phyloP scores from a whole-genome alignment of 2,113 vertebrate genomes.

The Microtus montanus region DNA sequence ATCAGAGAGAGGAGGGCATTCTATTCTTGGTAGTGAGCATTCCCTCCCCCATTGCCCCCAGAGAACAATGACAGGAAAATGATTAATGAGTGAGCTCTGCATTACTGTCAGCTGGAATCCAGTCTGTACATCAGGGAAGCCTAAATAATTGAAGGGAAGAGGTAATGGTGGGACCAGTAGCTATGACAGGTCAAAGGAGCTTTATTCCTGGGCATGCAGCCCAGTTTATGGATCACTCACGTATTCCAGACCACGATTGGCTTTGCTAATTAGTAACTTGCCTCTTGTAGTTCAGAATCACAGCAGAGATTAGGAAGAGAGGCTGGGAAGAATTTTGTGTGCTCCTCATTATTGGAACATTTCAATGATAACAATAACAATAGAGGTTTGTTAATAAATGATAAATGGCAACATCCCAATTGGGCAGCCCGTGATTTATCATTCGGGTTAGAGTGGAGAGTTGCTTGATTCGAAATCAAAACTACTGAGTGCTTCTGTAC shows the following conservation, averaged over 20 bases:
- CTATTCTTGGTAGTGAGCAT: conserved; percentile 71
- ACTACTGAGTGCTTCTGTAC: not conserved
- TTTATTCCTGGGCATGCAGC: conserved; percentile 73
- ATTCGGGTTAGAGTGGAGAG: not conserved
- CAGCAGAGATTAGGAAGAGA: not conserved
- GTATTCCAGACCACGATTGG: conserved; percentile 45
- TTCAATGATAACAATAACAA: not conserved
- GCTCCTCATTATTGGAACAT: conserved; percentile 10
- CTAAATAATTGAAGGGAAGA: conserved; percentile 84
- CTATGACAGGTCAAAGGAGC: conserved; percentile 74
- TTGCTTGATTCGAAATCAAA: not conserved
- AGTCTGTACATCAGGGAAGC: conserved; percentile 68
- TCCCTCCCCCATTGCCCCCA: conserved; percentile 30
- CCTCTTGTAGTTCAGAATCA: not conserved
- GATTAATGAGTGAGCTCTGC: conserved; percentile 80
- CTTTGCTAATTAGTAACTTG: conserved; percentile 67
- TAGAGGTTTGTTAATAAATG: conserved; percentile 35
- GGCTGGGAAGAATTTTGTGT: not conserved
- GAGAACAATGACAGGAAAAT: conserved; percentile 79
- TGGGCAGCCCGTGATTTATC: conserved; percentile 5
- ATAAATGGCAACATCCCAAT: conserved; percentile 36
- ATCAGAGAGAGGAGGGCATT: conserved; percentile 18
- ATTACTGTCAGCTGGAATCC: conserved; percentile 80
- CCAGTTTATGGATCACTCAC: conserved; percentile 67
- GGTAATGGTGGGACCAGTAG: conserved; percentile 77